Conservation (phyloP, 2,797 vertebrate genomes). For the Loriculus beryllinus region DNA sequence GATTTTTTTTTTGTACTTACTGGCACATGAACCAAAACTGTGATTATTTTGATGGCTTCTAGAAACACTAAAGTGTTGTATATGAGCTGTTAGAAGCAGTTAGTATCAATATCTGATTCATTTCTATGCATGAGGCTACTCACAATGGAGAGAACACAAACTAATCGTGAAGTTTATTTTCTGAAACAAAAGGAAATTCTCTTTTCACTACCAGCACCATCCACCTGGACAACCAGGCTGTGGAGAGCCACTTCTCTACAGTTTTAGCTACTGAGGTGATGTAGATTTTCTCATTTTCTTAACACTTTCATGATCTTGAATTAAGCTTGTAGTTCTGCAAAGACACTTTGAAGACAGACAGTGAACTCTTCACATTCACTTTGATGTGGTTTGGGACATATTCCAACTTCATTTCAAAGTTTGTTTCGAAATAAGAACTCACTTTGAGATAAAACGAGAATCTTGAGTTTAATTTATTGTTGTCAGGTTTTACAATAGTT, state of each 20-base stretch:
- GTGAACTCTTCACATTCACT: background rate
- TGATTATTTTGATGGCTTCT: background rate
- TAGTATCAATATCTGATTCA: background rate
- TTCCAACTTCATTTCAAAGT: background rate
- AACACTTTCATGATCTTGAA: background rate
- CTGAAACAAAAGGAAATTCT: background rate
- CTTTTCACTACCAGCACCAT: background rate
- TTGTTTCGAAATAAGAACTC: conserved; percentile 2
- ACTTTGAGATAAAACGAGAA: background rate
- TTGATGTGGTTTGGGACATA: conserved; percentile 12
- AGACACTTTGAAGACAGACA: background rate
- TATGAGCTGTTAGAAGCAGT: background rate
- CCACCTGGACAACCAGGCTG: background rate
- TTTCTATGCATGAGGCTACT: background rate
- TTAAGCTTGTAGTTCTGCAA: background rate
- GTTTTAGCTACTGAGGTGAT: background rate
- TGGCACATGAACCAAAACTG: background rate
- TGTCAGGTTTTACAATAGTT: background rate
- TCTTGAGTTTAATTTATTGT: background rate
- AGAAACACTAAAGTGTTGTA: background rate
- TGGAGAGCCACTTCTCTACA: background rate
- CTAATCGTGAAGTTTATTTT: background rate
- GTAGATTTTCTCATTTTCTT: background rate
- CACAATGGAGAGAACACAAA: background rate
- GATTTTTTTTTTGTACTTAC: background rate